Evolutionary conservation across 2,797 vertebrate species (phyloP), one percentile per base, ranked within the genome.

Genomic region (Kryptopterus vitreolus): DNA sequence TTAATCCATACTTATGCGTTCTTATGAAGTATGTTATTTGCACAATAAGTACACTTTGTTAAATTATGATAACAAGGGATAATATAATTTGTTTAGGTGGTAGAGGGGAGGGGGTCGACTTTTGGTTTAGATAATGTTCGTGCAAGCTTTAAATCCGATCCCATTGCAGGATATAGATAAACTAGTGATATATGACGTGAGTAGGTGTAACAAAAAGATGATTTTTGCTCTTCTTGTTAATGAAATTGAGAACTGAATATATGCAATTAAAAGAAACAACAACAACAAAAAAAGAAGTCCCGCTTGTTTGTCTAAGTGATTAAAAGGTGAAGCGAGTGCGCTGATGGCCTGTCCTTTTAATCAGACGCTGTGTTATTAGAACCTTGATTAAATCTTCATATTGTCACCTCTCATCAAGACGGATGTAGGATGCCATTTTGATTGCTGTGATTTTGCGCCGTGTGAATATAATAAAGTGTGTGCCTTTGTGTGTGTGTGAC

Each of bases 311-410:
- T 83, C 83, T 81, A 63, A 68, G 83, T 86, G 83, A 86, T 86
- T 86, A 83, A 83, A 83, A 85, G 85, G 70, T 63, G 59, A 86
- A 31, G 57, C 33, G 73, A 85, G 81, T 73, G 33, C 78, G 81
- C 70, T 82, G 70, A 74, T 82, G 70, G 81, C 29, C 83, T 83
- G 83, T 85, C 81, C 83, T 90, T 90, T 90, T 92, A 93, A 94
- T 93, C 93, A 93, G 90, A 86, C 88, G 85, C 65, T 86, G 68
- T 90, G 88, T 92, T 89, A 93, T 92, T 92, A 91, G 90, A 88
- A 90, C 92, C 91, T 92, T 93, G 92, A 93, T 94, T 94, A 92
- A 92, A 90, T 89, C 90, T 89, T 91, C 85, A 89, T 89, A 88
- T 92, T 91, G 88, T 91, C 90, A 79, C 77, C 81, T 88, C 90